Conservation (phyloP, 2,797 vertebrate genomes). For the Scarus forsteni region DNA sequence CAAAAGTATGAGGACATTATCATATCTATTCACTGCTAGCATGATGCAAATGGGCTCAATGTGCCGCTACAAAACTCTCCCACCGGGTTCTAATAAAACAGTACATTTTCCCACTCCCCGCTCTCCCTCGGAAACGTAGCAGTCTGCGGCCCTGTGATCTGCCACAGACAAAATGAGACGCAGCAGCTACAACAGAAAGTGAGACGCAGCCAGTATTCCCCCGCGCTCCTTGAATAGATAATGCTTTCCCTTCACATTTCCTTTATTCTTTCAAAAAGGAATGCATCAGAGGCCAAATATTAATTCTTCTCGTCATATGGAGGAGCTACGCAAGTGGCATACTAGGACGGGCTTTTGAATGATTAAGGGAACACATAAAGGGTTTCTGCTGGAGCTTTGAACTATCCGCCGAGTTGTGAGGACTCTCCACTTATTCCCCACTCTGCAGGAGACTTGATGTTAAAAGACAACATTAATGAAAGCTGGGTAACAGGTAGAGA, state of each 20-base stretch:
- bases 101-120: conserved; percentile 78
- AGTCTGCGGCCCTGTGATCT: conserved; percentile 85
- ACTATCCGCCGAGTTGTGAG: conserved; percentile 79
- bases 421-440: conserved; percentile 83
- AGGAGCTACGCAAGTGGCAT: conserved; percentile 83
- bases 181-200: conserved; percentile 84
- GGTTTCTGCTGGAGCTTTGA: conserved; percentile 84
- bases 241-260: conserved; percentile 86
- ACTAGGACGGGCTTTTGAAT: conserved; percentile 85
- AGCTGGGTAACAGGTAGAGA: conserved; percentile 85
- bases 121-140: conserved; percentile 75
- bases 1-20: conserved; percentile 77
- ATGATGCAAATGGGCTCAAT: conserved; percentile 83
- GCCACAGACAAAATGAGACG: conserved; percentile 86
- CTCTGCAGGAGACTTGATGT: conserved; percentile 85
- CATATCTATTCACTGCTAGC: conserved; percentile 80
- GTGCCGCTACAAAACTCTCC: conserved; percentile 85
- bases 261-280: conserved; percentile 89
- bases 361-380: conserved; percentile 89
- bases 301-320: conserved; percentile 85
- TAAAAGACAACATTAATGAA: conserved; percentile 86
- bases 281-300: conserved; percentile 90
- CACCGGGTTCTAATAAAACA: conserved; percentile 83
- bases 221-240: conserved; percentile 87
- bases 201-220: conserved; percentile 81